These are phyloP conservation scores for Athene cunicularia DNA, from an alignment of 2,113 vertebrate species.

Conservation along the genomic window DNA sequence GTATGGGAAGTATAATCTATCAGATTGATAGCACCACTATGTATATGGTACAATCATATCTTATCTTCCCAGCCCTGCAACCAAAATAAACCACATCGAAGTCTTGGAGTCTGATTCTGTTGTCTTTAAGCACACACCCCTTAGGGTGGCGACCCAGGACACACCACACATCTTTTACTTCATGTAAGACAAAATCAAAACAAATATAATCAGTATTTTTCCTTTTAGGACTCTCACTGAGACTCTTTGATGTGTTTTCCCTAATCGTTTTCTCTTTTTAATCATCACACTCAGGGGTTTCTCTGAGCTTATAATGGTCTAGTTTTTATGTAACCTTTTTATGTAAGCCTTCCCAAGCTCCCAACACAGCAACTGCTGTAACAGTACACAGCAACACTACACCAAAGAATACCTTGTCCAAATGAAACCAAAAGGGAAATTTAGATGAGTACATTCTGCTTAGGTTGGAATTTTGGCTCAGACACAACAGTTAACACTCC, in stretches of 20 bases:
- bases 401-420: constrained; percentile 63
- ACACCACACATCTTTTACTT: constrained; percentile 55
- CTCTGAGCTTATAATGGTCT: constrained; percentile 23
- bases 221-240: constrained; percentile 43
- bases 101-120: constrained; percentile 33
- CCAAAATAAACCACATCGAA: constrained; percentile 62
- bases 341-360: constrained; percentile 39
- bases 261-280: constrained; percentile 54
- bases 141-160: constrained; percentile 56
- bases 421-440: constrained; percentile 72
- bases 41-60: constrained; percentile 53
- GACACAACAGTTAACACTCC: constrained; percentile 25
- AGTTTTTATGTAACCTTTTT: constrained; percentile 47
- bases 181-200: constrained; percentile 64
- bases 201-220: constrained; percentile 68
- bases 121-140: constrained; percentile 63
- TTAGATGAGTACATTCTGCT: constrained; percentile 68
- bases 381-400: constrained; percentile 66
- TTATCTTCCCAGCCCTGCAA: constrained; percentile 64
- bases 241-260: constrained; percentile 58
- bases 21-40: constrained; percentile 36
- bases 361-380: constrained; percentile 60
- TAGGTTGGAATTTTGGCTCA: constrained; percentile 70
- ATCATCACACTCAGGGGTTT: constrained; percentile 48
- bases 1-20: constrained; percentile 25